Evolutionary conservation across 2,113 vertebrate species (phyloP).

Genomic region (Paradoxurus hermaphroditus): DNA sequence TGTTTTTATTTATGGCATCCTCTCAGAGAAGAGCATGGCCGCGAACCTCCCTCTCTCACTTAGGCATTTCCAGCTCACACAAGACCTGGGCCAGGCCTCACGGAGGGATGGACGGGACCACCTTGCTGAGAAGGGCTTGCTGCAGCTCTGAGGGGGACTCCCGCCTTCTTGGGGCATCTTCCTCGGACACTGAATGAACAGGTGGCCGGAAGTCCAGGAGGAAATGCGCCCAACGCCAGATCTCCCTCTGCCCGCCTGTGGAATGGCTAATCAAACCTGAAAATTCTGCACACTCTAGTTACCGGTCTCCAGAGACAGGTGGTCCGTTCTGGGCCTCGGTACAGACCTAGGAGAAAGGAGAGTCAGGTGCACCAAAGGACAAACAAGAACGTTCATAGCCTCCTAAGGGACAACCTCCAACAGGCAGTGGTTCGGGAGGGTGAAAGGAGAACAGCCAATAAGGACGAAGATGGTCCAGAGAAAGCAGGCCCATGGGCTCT

Average conservation of each 20-base stretch:
- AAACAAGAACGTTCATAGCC: neutral
- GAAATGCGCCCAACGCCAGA: rapidly evolving
- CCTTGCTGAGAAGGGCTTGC: neutral
- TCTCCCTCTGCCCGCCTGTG: neutral
- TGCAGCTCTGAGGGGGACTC: neutral
- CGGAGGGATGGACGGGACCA: neutral
- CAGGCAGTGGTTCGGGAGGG: too few species aligned
- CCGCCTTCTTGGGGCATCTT: neutral
- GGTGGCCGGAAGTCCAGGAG: neutral
- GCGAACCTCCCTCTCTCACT: neutral
- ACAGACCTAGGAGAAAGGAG: neutral
- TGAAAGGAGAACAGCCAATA: neutral
- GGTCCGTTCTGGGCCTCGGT: neutral
- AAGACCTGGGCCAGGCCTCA: neutral
- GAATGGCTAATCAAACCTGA: neutral
- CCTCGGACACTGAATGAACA: neutral
- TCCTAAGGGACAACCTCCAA: neutral
- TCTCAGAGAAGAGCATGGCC: neutral
- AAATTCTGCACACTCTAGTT: neutral
- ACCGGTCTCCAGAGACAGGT: neutral
- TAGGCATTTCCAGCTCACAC: neutral
- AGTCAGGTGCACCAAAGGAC: neutral
- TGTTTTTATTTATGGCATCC: neutral
- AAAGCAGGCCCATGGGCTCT: neutral
- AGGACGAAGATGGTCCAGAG: neutral